A percentile compares a stretch with the other conserved stretches of the same genome.
Conservation (phyloP, 2,113 vertebrate genomes). For the Lophura nycthemera region DNA sequence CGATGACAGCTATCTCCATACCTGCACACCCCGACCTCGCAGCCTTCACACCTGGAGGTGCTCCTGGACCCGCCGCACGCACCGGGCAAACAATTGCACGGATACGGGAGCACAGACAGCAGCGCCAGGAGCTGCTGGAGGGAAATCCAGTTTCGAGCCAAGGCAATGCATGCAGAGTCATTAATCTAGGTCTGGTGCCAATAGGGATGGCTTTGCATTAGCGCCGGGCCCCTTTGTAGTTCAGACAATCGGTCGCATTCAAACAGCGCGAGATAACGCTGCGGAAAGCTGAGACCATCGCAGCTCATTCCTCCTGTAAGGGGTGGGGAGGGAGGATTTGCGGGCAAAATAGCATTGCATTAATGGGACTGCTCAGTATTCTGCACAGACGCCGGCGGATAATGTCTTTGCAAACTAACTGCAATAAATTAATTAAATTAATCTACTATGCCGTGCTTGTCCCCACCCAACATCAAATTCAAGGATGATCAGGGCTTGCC, state of each 20-base stretch:
- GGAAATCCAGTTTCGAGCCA: slow-evolving; percentile 67
- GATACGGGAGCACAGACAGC: neutral
- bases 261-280: slow-evolving; percentile 61
- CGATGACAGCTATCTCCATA: slow-evolving; percentile 16
- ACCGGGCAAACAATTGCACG: neutral
- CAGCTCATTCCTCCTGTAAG: slow-evolving; percentile 51
- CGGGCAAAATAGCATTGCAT: slow-evolving; percentile 73
- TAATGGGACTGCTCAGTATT: slow-evolving; percentile 77
- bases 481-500: slow-evolving; percentile 63
- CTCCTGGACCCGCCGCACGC: neutral
- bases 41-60: neutral
- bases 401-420: slow-evolving; percentile 71
- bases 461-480: slow-evolving; percentile 61
- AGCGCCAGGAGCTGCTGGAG: slow-evolving; percentile 20
- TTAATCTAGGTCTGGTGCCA: slow-evolving; percentile 69
- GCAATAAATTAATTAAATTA: slow-evolving; percentile 77
- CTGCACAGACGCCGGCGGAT: slow-evolving; percentile 52
- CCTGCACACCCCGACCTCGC: neutral
- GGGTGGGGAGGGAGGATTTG: slow-evolving; percentile 68
- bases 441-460: slow-evolving; percentile 64
- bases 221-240: slow-evolving; percentile 68
- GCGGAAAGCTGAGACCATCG: slow-evolving; percentile 56
- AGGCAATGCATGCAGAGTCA: slow-evolving; percentile 61
- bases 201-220: slow-evolving; percentile 69
- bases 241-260: slow-evolving; percentile 66